Evolutionary conservation across 2,888 invertebrate species (phyloP).

Genomic region (Phyto melanocephala): DNA sequence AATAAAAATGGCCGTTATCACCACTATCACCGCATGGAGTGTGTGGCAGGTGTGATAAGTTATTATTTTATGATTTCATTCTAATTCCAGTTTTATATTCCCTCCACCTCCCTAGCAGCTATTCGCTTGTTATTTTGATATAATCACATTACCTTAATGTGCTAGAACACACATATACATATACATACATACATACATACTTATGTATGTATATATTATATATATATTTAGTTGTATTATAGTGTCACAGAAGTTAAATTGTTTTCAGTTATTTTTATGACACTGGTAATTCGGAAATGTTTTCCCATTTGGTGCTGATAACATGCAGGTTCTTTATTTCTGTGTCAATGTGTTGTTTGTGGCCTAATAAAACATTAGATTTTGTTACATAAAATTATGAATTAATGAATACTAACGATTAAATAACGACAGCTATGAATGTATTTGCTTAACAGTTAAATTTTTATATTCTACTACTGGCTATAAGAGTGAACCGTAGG

Average conservation of each 20-base stretch:
- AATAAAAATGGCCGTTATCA: conserved; percentile 63
- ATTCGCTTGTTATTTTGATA: too few species aligned
- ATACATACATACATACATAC: too few species aligned
- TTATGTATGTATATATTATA: too few species aligned
- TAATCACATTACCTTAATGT: background rate
- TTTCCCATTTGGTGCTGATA: conserved; percentile 28
- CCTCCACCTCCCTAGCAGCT: background rate
- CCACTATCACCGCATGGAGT: conserved; percentile 44
- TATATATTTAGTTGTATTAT: too few species aligned
- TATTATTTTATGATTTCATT: conserved; percentile 55
- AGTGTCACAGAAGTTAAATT: conserved; percentile 48
- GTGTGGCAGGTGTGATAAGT: conserved; percentile 51
- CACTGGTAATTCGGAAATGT: conserved; percentile 38
- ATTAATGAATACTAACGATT: background rate
- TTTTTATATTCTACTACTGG: too few species aligned
- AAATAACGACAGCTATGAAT: background rate
- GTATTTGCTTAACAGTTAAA: background rate
- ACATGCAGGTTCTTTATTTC: background rate
- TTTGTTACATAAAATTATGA: conserved; percentile 38
- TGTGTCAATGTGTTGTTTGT: conserved; percentile 1
- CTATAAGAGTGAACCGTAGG: background rate
- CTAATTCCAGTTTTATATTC: conserved; percentile 3
- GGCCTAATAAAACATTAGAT: conserved; percentile 1
- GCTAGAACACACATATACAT: too few species aligned
- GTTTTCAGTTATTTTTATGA: conserved; percentile 45